phyloP scores from a whole-genome alignment of 1,140 invertebrate species.

The Diorhabda elongata region DNA sequence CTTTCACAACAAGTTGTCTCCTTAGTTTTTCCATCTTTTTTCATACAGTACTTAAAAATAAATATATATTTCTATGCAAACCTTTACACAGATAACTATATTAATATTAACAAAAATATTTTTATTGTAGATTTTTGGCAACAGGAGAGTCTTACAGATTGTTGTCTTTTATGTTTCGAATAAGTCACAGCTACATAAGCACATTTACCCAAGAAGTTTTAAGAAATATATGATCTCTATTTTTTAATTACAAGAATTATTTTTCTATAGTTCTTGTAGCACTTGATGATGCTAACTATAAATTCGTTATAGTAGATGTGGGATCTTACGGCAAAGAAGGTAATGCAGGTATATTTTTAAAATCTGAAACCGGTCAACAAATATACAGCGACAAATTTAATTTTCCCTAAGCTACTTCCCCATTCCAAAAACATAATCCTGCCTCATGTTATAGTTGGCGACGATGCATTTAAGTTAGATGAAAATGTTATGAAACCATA shows the following conservation, averaged over 20 bases:
- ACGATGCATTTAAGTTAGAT: conserved; percentile 36
- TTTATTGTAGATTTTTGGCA: conserved; percentile 26
- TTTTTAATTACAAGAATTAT: conserved; percentile 42
- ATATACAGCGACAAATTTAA: conserved; percentile 10
- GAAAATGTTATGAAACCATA: conserved; percentile 35
- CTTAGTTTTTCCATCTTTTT: conserved; percentile 18
- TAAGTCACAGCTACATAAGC: conserved; percentile 27
- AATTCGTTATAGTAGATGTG: conserved; percentile 49
- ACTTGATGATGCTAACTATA: conserved; percentile 50
- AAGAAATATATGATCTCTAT: conserved; percentile 5
- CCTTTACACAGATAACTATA: neutral
- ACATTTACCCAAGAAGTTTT: conserved; percentile 21
- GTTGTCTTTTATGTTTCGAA: conserved; percentile 27
- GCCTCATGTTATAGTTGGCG: conserved; percentile 35
- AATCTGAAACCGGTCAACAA: conserved; percentile 5
- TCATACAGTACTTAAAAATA: conserved; percentile 14
- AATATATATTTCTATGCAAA: neutral
- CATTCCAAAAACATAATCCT: conserved; percentile 18
- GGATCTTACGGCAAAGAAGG: conserved; percentile 47
- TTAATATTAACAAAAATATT: neutral
- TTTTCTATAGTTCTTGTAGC: conserved; percentile 51
- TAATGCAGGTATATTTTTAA: conserved; percentile 41
- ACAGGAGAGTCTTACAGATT: conserved; percentile 27
- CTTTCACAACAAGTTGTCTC: no score
- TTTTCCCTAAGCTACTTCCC: conserved; percentile 1